A percentile compares a stretch with the other conserved stretches of the same genome.
Conservation (phyloP, 2,888 invertebrate species). For the Encarsia formosa region DNA sequence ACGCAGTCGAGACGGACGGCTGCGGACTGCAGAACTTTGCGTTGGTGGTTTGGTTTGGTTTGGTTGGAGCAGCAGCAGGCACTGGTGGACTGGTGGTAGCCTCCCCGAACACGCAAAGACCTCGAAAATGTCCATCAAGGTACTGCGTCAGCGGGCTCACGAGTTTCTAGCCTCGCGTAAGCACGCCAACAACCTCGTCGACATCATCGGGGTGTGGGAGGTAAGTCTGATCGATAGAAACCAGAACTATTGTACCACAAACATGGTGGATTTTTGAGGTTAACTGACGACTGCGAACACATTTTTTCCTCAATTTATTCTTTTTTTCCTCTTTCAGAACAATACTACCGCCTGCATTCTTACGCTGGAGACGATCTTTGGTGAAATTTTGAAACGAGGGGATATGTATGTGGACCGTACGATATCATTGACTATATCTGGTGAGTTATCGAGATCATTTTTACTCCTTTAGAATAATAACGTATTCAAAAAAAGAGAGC, state of each 20-base stretch:
- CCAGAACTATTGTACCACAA: too few relatives aligned
- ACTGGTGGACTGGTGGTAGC: too few relatives aligned
- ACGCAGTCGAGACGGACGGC: too few relatives aligned
- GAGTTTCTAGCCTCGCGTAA: constrained; percentile 66
- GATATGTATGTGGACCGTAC: constrained; percentile 60
- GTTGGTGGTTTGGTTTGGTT: too few relatives aligned
- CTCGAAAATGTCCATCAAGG: constrained; percentile 60
- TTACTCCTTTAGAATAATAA: too few relatives aligned
- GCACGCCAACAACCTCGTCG: constrained; percentile 63
- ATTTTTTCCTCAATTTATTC: not conserved
- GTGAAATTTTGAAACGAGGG: constrained; percentile 63
- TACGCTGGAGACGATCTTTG: constrained; percentile 69
- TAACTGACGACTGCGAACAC: constrained; percentile 23
- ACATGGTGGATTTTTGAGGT: constrained; percentile 33
- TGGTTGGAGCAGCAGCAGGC: too few relatives aligned
- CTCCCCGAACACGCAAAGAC: not conserved
- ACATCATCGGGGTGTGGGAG: constrained; percentile 67
- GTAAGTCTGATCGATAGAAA: constrained; percentile 49
- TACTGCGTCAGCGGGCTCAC: constrained; percentile 65
- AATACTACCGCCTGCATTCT: constrained; percentile 58
- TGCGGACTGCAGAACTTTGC: too few relatives aligned
- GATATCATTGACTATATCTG: constrained; percentile 43
- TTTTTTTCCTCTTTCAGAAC: constrained; percentile 33
- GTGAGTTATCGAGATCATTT: constrained; percentile 32
- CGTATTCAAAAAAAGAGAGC: too few relatives aligned